These are phyloP conservation scores for Hemibagrus wyckioides DNA, from an alignment of 2,113 vertebrate genomes.

Conservation along the genomic window DNA sequence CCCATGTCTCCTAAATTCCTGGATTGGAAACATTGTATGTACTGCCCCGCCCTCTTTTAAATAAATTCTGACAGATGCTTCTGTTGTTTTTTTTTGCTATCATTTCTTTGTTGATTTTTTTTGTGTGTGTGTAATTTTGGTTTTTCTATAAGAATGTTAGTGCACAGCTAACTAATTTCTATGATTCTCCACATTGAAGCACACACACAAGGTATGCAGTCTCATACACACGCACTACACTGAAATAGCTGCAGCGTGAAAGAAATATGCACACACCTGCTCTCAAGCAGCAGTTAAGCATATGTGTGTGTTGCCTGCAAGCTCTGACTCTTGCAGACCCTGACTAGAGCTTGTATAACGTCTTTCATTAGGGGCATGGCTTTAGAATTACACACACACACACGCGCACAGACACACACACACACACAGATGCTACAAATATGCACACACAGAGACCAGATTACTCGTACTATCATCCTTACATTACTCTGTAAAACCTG, in stretches of 20 bases:
- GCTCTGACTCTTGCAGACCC: constrained; percentile 16
- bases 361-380: constrained; percentile 52
- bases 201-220: constrained; percentile 19
- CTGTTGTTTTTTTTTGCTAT: constrained; percentile 28
- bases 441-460: constrained; percentile 34
- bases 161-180: constrained; percentile 53
- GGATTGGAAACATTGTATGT: background rate
- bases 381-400: constrained; percentile 51
- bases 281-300: constrained; percentile 32
- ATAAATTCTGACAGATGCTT: constrained; percentile 46
- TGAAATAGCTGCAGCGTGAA: constrained; percentile 55
- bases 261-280: constrained; percentile 43
- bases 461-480: constrained; percentile 32
- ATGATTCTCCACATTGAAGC: constrained; percentile 40
- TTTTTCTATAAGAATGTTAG: constrained; percentile 62
- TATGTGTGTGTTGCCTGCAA: constrained; percentile 47
- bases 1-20: constrained; percentile 1
- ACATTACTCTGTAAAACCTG: constrained; percentile 25
- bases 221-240: constrained; percentile 35
- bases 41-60: constrained; percentile 41
- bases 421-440: constrained; percentile 1
- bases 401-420: constrained; percentile 32
- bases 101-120: constrained; percentile 1
- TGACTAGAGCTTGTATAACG: constrained; percentile 19
- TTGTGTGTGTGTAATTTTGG: constrained; percentile 52